Evolutionary conservation across 2,113 vertebrate genomes (phyloP).

Genomic region (Lophura nycthemera): DNA sequence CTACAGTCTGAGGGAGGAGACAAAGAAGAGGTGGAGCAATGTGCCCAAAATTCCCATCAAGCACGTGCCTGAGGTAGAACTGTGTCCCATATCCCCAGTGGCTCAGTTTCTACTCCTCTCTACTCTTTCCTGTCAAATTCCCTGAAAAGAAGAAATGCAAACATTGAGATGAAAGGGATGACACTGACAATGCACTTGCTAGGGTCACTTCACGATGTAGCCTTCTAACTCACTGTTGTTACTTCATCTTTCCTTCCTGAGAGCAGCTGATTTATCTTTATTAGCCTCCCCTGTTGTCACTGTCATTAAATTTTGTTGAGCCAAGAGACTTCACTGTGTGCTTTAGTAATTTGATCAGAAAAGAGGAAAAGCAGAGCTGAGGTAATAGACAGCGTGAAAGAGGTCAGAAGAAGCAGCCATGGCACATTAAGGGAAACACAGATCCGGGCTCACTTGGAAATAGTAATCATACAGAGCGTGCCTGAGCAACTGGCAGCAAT

Average conservation of each 20-base stretch:
- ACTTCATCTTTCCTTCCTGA: constrained; percentile 56
- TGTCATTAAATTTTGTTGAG: constrained; percentile 70
- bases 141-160: background rate
- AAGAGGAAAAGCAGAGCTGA: constrained; percentile 39
- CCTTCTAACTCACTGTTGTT: constrained; percentile 40
- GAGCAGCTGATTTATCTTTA: constrained; percentile 69
- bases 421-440: constrained; percentile 54
- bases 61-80: background rate
- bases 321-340: constrained; percentile 57
- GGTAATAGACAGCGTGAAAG: constrained; percentile 48
- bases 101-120: background rate
- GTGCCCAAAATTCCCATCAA: background rate
- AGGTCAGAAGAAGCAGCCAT: constrained; percentile 63
- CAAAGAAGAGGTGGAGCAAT: background rate
- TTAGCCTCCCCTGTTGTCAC: constrained; percentile 64
- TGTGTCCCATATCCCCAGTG: background rate
- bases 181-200: background rate
- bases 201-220: background rate
- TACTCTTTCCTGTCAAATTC: background rate
- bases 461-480: constrained; percentile 2
- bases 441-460: background rate
- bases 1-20: background rate
- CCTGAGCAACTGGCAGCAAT: background rate
- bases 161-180: background rate
- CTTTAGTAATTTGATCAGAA: constrained; percentile 67